These are phyloP conservation scores for Chrysochloris asiatica DNA, from an alignment of 2,113 vertebrate genomes.

Conservation along the genomic window DNA sequence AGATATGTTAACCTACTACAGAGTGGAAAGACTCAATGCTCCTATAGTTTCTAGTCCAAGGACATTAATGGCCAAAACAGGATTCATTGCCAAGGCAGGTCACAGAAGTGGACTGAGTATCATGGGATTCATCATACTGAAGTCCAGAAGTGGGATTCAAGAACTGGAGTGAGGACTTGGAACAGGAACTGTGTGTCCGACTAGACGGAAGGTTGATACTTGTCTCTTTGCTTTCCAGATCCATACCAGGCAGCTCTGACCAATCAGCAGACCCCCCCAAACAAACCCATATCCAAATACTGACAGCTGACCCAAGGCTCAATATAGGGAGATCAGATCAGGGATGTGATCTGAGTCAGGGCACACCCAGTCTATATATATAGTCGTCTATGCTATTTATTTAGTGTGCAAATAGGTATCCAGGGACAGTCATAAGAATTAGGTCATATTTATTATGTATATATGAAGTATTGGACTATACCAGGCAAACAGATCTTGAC, in stretches of 20 bases:
- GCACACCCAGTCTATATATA: background rate
- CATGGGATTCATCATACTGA: background rate
- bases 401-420: background rate
- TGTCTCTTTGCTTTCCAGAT: slow-evolving; percentile 62
- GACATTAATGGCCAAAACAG: slow-evolving; percentile 31
- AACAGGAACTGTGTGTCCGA: slow-evolving; percentile 5
- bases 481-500: background rate
- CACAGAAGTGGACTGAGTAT: background rate
- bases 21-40: slow-evolving; percentile 12
- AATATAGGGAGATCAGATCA: slow-evolving; percentile 68
- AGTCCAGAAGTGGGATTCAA: slow-evolving; percentile 20
- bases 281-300: slow-evolving; percentile 64
- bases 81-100: slow-evolving; percentile 36
- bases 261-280: slow-evolving; percentile 69
- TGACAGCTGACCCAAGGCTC: slow-evolving; percentile 59
- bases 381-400: background rate
- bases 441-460: background rate
- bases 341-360: background rate
- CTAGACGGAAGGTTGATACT: slow-evolving; percentile 32
- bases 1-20: slow-evolving; percentile 59
- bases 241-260: slow-evolving; percentile 68
- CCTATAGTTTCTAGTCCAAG: slow-evolving; percentile 46
- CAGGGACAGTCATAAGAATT: background rate
- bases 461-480: slow-evolving; percentile 7
- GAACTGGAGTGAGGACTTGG: slow-evolving; percentile 19